A percentile compares a stretch with the other conserved stretches of the same genome.
Evolutionary conservation across 1,140 invertebrate species (phyloP).

Genomic region (Gonioctena quinquepunctata): DNA sequence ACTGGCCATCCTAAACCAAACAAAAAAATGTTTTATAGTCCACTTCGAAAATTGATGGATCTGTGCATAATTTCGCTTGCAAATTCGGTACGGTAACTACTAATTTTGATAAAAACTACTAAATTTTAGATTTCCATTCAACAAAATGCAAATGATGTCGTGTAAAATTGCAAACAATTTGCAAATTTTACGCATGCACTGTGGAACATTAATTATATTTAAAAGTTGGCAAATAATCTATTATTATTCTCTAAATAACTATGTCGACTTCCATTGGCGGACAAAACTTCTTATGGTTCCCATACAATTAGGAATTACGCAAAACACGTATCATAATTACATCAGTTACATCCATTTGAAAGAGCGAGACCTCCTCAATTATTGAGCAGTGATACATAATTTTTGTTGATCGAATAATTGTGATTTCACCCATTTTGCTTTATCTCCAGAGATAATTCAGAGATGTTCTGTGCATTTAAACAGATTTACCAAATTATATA

Average conservation of each 20-base stretch:
- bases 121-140: conserved; percentile 45
- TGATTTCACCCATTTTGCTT: conserved; percentile 11
- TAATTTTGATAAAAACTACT: conserved; percentile 42
- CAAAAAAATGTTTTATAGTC: conserved; percentile 13
- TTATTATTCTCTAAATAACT: conserved; percentile 45
- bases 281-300: conserved; percentile 39
- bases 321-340: conserved; percentile 36
- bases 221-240: conserved; percentile 44
- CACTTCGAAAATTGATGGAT: conserved; percentile 20
- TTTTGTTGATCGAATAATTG: conserved; percentile 26
- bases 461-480: conserved; percentile 10
- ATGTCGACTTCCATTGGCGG: conserved; percentile 37
- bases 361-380: conserved; percentile 26
- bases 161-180: conserved; percentile 47
- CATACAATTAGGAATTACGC: conserved; percentile 41
- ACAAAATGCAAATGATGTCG: conserved; percentile 44
- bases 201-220: conserved; percentile 44
- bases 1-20: not conserved
- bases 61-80: conserved; percentile 38
- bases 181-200: conserved; percentile 47
- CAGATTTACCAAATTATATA: conserved; percentile 15
- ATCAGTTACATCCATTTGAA: conserved; percentile 38
- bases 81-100: conserved; percentile 37
- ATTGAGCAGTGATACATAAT: conserved; percentile 36
- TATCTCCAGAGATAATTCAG: conserved; percentile 8